These are phyloP conservation scores for Phaonia tiefii DNA, from an alignment of 2,888 invertebrate species.

Conservation along the genomic window DNA sequence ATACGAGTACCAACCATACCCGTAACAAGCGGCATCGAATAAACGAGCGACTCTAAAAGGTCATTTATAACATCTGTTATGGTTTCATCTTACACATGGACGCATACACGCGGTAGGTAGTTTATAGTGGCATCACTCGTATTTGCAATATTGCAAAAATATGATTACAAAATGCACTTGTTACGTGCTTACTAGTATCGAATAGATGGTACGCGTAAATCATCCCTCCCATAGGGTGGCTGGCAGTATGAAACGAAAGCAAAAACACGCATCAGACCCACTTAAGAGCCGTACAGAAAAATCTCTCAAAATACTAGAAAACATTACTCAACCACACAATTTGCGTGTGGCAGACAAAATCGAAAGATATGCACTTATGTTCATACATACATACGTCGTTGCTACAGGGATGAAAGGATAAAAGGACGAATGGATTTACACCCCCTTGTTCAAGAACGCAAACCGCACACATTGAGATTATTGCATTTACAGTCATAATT, in stretches of 20 bases:
- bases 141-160: slow-evolving; percentile 65
- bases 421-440: slow-evolving; percentile 28
- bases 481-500: slow-evolving; percentile 68
- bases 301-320: slow-evolving; percentile 39
- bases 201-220: slow-evolving; percentile 14
- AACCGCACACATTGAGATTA: slow-evolving; percentile 47
- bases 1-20: too few relatives aligned
- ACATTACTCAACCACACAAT: slow-evolving; percentile 57
- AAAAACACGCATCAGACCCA: slow-evolving; percentile 30
- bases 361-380: slow-evolving; percentile 3
- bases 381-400: too few relatives aligned
- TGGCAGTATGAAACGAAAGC: neutral
- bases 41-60: slow-evolving; percentile 47
- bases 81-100: slow-evolving; percentile 34
- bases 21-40: neutral
- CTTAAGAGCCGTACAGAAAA: slow-evolving; percentile 32
- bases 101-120: too few relatives aligned
- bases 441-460: neutral
- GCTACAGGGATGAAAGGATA: too few relatives aligned
- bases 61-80: slow-evolving; percentile 64
- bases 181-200: slow-evolving; percentile 42
- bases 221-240: slow-evolving; percentile 28
- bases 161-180: slow-evolving; percentile 61
- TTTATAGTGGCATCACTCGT: slow-evolving; percentile 1
- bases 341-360: slow-evolving; percentile 44